These are phyloP conservation scores for Drosophila lacteicornis DNA, from an alignment of 1,140 invertebrate species.

Conservation along the genomic window DNA sequence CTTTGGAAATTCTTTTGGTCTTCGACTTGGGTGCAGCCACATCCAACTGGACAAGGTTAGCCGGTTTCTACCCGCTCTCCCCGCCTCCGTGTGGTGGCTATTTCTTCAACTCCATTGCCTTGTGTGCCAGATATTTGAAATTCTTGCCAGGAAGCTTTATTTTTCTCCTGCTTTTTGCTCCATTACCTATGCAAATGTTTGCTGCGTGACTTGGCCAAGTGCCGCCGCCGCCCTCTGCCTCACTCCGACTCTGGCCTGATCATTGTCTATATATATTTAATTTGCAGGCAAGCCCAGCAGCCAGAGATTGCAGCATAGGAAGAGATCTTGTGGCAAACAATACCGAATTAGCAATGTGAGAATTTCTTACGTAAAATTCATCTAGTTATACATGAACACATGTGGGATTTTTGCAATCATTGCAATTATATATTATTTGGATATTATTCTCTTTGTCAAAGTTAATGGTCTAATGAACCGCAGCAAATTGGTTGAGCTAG, in stretches of 20 bases:
- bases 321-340: conserved; percentile 63
- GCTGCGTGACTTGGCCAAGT: conserved; percentile 66
- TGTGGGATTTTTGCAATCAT: conserved; percentile 10
- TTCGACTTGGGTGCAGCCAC: conserved; percentile 70
- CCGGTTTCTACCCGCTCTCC: conserved; percentile 51
- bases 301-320: conserved; percentile 51
- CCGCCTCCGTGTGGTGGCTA: background rate
- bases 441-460: conserved; percentile 30
- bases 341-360: conserved; percentile 77
- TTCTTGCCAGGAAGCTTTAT: conserved; percentile 72
- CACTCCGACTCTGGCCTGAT: conserved; percentile 33
- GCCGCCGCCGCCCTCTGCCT: conserved; percentile 16
- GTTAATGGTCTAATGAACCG: conserved; percentile 9
- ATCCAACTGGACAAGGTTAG: conserved; percentile 75
- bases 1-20: conserved; percentile 70
- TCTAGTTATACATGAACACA: conserved; percentile 18
- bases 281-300: conserved; percentile 42
- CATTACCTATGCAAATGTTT: conserved; percentile 68
- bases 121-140: conserved; percentile 80
- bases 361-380: conserved; percentile 74
- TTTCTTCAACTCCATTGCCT: conserved; percentile 68
- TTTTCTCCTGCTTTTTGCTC: conserved; percentile 34
- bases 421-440: conserved; percentile 6
- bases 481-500: conserved; percentile 5
- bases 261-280: conserved; percentile 67